These are phyloP conservation scores for Enteromius fasciolatus DNA, from an alignment of 2,797 vertebrate genomes.

Conservation along the genomic window DNA sequence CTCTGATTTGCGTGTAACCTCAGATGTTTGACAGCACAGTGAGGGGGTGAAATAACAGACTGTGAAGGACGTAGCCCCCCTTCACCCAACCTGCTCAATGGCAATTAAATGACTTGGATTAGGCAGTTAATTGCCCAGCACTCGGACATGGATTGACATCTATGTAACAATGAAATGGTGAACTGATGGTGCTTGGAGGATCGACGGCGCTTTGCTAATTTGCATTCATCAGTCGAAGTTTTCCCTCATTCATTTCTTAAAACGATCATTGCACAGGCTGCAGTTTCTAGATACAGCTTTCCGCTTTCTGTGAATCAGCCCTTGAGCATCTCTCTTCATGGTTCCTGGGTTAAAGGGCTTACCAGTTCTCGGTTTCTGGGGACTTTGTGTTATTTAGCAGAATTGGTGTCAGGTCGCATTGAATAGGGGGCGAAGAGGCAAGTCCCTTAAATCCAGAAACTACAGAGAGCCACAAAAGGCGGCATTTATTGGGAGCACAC, in stretches of 20 bases:
- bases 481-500: slow-evolving; percentile 24
- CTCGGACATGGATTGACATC: slow-evolving; percentile 32
- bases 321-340: slow-evolving; percentile 8
- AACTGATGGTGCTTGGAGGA: slow-evolving; percentile 19
- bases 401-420: slow-evolving; percentile 14
- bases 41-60: background rate
- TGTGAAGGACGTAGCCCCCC: slow-evolving; percentile 36
- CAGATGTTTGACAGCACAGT: slow-evolving; percentile 19
- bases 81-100: slow-evolving; percentile 28
- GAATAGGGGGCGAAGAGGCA: background rate
- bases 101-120: slow-evolving; percentile 44
- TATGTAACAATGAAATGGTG: slow-evolving; percentile 40
- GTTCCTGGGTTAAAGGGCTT: slow-evolving; percentile 22
- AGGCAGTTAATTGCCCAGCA: slow-evolving; percentile 48
- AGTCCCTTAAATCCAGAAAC: slow-evolving; percentile 14
- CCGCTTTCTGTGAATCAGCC: slow-evolving; percentile 21
- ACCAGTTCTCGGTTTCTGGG: slow-evolving; percentile 14
- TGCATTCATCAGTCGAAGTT: slow-evolving; percentile 25
- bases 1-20: background rate
- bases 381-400: slow-evolving; percentile 24
- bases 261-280: slow-evolving; percentile 15
- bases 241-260: slow-evolving; percentile 24
- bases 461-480: slow-evolving; percentile 25
- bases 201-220: slow-evolving; percentile 40
- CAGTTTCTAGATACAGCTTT: background rate